Evolutionary conservation across 2,113 vertebrate genomes (phyloP).

Genomic region (Lucifuga dentata): DNA sequence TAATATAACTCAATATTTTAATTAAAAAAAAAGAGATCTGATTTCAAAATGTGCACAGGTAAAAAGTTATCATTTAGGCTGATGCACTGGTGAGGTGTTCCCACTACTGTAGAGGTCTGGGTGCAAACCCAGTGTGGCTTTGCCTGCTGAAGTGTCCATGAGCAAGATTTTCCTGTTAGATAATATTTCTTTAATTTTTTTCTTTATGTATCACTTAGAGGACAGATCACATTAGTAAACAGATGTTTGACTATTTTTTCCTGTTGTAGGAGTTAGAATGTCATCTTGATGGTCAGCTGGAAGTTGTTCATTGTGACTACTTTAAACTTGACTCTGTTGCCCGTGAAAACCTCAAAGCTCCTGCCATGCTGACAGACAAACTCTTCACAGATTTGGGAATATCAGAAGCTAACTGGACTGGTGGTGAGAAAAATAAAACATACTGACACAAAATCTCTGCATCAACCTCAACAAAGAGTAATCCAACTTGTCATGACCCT

Average conservation of each 20-base stretch:
- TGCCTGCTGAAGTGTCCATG: too few species aligned
- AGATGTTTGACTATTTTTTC: background rate
- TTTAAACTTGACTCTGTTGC: conserved; percentile 88
- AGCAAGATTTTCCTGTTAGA: too few species aligned
- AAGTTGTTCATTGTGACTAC: conserved; percentile 90
- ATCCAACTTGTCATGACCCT: too few species aligned
- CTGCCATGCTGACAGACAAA: conserved; percentile 80
- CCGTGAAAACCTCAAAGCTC: conserved; percentile 73
- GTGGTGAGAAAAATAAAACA: conserved; percentile 69
- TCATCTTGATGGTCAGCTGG: conserved; percentile 82
- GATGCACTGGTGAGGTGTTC: too few species aligned
- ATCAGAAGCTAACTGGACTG: conserved; percentile 85
- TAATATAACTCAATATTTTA: too few species aligned
- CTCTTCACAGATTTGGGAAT: conserved; percentile 89
- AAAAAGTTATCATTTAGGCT: too few species aligned
- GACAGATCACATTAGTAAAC: too few species aligned
- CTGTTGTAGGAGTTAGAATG: conserved; percentile 84
- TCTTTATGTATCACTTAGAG: background rate
- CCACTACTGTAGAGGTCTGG: too few species aligned
- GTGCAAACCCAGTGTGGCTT: too few species aligned
- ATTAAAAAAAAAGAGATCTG: too few species aligned
- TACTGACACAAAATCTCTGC: background rate
- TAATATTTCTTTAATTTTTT: background rate
- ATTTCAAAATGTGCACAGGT: too few species aligned
- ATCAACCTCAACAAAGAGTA: background rate